Percentiles rank a stretch among this genome's conserved stretches.
Evolutionary conservation across 2,888 invertebrate genomes (phyloP).

Genomic region (Drosophila neotestacea): DNA sequence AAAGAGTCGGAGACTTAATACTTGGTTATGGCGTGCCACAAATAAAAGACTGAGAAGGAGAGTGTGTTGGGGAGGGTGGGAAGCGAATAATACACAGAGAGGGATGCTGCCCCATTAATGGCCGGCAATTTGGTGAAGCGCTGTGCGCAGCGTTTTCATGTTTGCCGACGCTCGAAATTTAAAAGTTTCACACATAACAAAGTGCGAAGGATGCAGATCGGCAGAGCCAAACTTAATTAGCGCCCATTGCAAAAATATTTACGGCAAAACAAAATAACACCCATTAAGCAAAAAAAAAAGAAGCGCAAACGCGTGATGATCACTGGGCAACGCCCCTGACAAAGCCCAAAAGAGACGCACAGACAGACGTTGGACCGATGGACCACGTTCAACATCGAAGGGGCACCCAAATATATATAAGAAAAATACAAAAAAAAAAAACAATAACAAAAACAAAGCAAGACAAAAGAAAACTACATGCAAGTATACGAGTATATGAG

Average conservation of each 20-base stretch:
- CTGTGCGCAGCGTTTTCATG: conserved; percentile 66
- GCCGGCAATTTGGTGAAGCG: conserved; percentile 66
- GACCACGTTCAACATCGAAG: conserved; percentile 24
- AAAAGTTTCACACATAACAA: conserved; percentile 80
- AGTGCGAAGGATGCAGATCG: conserved; percentile 80
- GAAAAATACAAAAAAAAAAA: conserved; percentile 5
- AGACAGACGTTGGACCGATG: conserved; percentile 20
- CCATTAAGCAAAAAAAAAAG: conserved; percentile 73
- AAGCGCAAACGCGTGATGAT: conserved; percentile 84
- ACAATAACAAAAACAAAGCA: conserved; percentile 9
- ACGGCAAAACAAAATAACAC: conserved; percentile 82
- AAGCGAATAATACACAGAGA: conserved; percentile 1
- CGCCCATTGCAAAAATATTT: conserved; percentile 82
- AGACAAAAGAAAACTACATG: conserved; percentile 31
- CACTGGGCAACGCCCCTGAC: conserved; percentile 83
- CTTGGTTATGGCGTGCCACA: not conserved
- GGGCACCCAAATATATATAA: conserved; percentile 19
- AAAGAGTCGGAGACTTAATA: not conserved
- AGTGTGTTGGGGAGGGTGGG: not conserved
- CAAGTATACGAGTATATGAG: conserved; percentile 31
- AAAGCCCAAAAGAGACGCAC: conserved; percentile 64
- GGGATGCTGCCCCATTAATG: conserved; percentile 67
- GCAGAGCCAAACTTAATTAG: conserved; percentile 80
- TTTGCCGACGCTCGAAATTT: conserved; percentile 74
- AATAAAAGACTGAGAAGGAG: not conserved